Evolutionary conservation across 2,797 vertebrate species (phyloP).

Genomic region (Onychomys arenicola): DNA sequence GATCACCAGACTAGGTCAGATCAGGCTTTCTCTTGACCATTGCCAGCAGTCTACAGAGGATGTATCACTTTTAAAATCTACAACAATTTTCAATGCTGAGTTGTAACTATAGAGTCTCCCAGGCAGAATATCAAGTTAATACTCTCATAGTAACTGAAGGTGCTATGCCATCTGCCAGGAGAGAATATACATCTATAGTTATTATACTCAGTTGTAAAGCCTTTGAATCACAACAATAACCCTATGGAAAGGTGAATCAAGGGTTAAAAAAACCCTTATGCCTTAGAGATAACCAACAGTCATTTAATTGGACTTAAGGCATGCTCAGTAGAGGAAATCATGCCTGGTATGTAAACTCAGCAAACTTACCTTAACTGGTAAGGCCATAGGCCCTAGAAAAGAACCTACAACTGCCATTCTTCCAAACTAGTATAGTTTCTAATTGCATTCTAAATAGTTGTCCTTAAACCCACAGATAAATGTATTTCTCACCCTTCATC

Average conservation of each 20-base stretch:
- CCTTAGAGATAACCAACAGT: neutral
- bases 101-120: neutral
- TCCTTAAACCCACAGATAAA: neutral
- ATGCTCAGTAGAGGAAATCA: neutral
- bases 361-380: neutral
- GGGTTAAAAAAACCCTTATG: neutral
- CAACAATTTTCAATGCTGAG: neutral
- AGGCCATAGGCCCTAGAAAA: neutral
- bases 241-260: neutral
- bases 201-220: neutral
- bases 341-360: neutral
- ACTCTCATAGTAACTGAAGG: neutral
- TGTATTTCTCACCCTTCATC: neutral
- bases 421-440: neutral
- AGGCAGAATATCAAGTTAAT: neutral
- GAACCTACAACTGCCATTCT: neutral
- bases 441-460: neutral
- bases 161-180: neutral
- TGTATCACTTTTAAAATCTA: no score
- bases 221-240: neutral
- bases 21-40: no score
- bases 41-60: no score
- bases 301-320: neutral
- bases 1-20: no score
- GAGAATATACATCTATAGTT: no score